Percentiles rank a stretch among this genome's conserved stretches.
phyloP scores from a whole-genome alignment of 2,797 vertebrate genomes.

The Cynopterus sphinx region DNA sequence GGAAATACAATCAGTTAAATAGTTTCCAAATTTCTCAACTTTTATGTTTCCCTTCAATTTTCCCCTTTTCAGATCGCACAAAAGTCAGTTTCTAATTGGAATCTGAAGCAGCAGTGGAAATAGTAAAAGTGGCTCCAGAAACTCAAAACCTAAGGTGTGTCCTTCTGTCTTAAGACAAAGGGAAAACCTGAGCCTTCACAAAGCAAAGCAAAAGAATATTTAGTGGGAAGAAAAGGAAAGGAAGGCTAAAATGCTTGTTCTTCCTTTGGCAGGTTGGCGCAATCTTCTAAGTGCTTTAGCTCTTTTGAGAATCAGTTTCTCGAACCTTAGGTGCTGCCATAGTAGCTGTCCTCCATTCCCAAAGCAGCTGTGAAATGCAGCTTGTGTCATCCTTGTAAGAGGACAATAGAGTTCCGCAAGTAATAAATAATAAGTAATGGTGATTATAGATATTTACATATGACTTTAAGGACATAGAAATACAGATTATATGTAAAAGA shows the following conservation, averaged over 20 bases:
- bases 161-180: not conserved
- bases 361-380: not conserved
- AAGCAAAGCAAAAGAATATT: not conserved
- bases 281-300: not conserved
- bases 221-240: not conserved
- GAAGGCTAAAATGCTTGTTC: not conserved
- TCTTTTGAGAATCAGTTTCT: not conserved
- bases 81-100: not conserved
- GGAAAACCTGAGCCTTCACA: not conserved
- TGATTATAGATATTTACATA: not conserved
- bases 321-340: not conserved
- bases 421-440: not conserved
- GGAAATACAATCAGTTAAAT: not conserved
- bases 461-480: not conserved
- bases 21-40: not conserved
- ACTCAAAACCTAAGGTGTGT: not conserved
- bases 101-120: not conserved
- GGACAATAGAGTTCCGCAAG: not conserved
- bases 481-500: not conserved
- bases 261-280: not conserved
- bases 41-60: not conserved
- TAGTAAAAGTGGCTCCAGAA: not conserved
- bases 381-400: not conserved
- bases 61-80: not conserved
- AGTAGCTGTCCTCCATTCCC: not conserved